A percentile compares a stretch with the other conserved stretches of the same genome.
Evolutionary conservation across 2,113 vertebrate genomes (phyloP).

Genomic region (Lipophrys pholis): DNA sequence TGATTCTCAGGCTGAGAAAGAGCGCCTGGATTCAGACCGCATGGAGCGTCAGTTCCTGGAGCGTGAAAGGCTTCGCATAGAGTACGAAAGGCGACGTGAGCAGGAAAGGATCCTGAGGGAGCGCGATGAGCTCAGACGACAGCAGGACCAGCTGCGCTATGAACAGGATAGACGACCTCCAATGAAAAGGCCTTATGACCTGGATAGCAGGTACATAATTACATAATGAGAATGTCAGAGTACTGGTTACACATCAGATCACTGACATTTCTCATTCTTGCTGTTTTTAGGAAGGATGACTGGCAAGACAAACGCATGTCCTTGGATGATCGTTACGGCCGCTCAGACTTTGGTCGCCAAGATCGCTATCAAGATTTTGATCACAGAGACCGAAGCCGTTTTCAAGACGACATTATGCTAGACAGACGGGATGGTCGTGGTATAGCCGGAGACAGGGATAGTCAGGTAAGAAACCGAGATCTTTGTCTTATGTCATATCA

Average conservation of each 20-base stretch:
- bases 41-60: constrained; percentile 93
- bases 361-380: constrained; percentile 93
- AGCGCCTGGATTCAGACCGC: constrained; percentile 91
- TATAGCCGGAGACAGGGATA: constrained; percentile 85
- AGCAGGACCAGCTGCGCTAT: constrained; percentile 93
- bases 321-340: constrained; percentile 88
- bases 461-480: constrained; percentile 60
- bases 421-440: constrained; percentile 90
- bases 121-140: constrained; percentile 92
- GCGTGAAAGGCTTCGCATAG: constrained; percentile 91
- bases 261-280: neutral
- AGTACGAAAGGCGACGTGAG: constrained; percentile 91
- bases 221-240: neutral
- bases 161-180: constrained; percentile 90
- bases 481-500: neutral
- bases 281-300: constrained; percentile 87
- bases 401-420: constrained; percentile 85
- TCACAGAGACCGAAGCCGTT: constrained; percentile 90
- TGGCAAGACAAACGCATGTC: constrained; percentile 92
- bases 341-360: constrained; percentile 87
- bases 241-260: neutral
- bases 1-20: constrained; percentile 84
- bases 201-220: constrained; percentile 85
- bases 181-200: constrained; percentile 88
- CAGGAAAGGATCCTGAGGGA: constrained; percentile 95